Percentiles rank a stretch among this genome's conserved stretches.
phyloP scores from a whole-genome alignment of 30 jellyfish, hydroid and myxozoan genomes.

The Aurelia coerulea region DNA sequence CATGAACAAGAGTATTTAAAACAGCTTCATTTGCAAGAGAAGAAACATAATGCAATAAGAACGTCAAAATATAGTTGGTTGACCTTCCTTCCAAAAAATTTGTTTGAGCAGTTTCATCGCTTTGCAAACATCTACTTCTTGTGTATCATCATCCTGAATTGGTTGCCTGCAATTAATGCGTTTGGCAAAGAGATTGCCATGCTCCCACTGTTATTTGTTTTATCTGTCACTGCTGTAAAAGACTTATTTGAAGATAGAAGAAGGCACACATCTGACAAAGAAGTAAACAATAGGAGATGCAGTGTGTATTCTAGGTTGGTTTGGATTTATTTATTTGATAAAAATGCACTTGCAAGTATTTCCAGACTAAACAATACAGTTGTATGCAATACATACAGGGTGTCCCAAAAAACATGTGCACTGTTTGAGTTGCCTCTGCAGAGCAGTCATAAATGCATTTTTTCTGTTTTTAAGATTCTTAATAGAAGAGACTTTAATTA shows the following conservation, averaged over 20 bases:
- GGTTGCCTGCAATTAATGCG: constrained; percentile 96
- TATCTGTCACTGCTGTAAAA: constrained; percentile 96
- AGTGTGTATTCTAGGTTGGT: constrained; percentile 82
- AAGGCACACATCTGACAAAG: constrained; percentile 82
- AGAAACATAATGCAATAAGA: constrained; percentile 66
- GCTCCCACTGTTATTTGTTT: constrained; percentile 92
- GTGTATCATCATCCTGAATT: constrained; percentile 81
- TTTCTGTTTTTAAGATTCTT: too few species aligned
- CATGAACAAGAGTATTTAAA: constrained; percentile 21
- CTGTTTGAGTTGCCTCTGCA: too few species aligned
- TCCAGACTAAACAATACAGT: too few species aligned
- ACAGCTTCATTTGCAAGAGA: constrained; percentile 38
- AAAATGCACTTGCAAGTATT: too few species aligned
- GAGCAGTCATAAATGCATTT: too few species aligned
- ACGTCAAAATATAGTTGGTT: constrained; percentile 92
- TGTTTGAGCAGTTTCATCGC: constrained; percentile 97
- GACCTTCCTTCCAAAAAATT: constrained; percentile 89
- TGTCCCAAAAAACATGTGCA: too few species aligned
- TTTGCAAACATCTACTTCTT: constrained; percentile 91
- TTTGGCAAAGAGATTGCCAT: constrained; percentile 99
- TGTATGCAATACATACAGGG: too few species aligned
- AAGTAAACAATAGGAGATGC: constrained; percentile 70
- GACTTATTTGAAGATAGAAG: constrained; percentile 94
- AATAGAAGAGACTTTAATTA: too few species aligned
- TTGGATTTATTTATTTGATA: not conserved